These are phyloP conservation scores for Acleris holmiana DNA, from an alignment of 2,888 invertebrate genomes.

Conservation along the genomic window DNA sequence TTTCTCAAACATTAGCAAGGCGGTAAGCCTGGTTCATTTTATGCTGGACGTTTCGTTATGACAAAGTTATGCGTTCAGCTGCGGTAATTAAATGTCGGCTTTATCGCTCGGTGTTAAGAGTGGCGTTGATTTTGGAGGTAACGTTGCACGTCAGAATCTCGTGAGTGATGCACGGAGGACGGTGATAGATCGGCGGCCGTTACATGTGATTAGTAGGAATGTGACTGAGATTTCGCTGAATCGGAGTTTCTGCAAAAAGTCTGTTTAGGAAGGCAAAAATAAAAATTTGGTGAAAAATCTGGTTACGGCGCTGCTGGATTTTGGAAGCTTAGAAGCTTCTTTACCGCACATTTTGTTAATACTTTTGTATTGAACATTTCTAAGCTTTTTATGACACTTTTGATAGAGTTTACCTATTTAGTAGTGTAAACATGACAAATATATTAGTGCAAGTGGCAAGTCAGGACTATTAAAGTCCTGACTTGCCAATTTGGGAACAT, in stretches of 20 bases:
- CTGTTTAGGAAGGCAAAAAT: background rate
- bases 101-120: conserved; percentile 44
- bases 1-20: conserved; percentile 17
- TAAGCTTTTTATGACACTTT: too few species aligned
- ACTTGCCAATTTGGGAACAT: too few species aligned
- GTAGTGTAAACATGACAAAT: too few species aligned
- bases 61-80: conserved; percentile 49
- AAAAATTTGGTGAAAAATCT: too few species aligned
- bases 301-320: too few species aligned
- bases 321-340: too few species aligned
- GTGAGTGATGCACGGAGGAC: conserved; percentile 72
- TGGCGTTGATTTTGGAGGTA: conserved; percentile 32
- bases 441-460: too few species aligned
- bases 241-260: conserved; percentile 16
- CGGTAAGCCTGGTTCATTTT: conserved; percentile 49
- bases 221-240: conserved; percentile 25
- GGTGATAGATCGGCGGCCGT: conserved; percentile 68
- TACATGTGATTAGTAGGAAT: conserved; percentile 75
- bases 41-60: conserved; percentile 52
- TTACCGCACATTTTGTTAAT: too few species aligned
- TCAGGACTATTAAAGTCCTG: too few species aligned
- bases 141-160: conserved; percentile 51
- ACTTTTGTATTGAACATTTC: too few species aligned
- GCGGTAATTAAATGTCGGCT: conserved; percentile 48
- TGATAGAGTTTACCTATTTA: too few species aligned